Percentiles rank a stretch among this genome's conserved stretches.
phyloP scores from a whole-genome alignment of 2,113 vertebrate genomes.

The Stictonetta naevosa region DNA sequence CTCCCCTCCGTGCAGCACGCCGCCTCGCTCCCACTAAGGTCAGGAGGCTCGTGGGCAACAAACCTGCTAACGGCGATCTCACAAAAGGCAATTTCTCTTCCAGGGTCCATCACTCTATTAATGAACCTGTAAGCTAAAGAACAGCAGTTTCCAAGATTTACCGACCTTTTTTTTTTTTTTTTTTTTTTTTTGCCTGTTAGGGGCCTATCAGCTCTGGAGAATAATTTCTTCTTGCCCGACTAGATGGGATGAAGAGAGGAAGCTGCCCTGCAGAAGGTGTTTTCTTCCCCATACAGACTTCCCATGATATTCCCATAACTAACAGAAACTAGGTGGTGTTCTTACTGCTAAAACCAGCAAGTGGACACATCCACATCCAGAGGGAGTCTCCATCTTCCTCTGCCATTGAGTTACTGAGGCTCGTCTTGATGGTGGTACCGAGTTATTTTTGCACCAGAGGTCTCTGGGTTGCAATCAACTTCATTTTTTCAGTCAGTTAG shows the following conservation, averaged over 20 bases:
- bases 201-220: not conserved
- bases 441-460: constrained; percentile 54
- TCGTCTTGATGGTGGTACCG: not conserved
- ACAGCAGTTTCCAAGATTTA: constrained; percentile 63
- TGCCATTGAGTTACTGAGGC: not conserved
- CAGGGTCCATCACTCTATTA: constrained; percentile 61
- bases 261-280: not conserved
- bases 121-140: constrained; percentile 43
- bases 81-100: constrained; percentile 60
- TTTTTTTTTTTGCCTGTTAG: constrained; percentile 2
- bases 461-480: constrained; percentile 50
- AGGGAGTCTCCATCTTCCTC: not conserved
- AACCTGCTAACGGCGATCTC: constrained; percentile 58
- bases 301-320: not conserved
- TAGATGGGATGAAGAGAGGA: not conserved
- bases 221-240: not conserved
- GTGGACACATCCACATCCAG: not conserved
- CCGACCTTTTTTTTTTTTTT: not conserved
- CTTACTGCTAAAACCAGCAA: not conserved
- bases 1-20: not conserved
- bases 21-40: constrained; percentile 28
- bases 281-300: not conserved
- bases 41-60: constrained; percentile 59
- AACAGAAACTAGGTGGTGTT: not conserved
- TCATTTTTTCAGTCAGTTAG: constrained; percentile 38